phyloP scores from a whole-genome alignment of 2,797 vertebrate species.

The Allobates femoralis region DNA sequence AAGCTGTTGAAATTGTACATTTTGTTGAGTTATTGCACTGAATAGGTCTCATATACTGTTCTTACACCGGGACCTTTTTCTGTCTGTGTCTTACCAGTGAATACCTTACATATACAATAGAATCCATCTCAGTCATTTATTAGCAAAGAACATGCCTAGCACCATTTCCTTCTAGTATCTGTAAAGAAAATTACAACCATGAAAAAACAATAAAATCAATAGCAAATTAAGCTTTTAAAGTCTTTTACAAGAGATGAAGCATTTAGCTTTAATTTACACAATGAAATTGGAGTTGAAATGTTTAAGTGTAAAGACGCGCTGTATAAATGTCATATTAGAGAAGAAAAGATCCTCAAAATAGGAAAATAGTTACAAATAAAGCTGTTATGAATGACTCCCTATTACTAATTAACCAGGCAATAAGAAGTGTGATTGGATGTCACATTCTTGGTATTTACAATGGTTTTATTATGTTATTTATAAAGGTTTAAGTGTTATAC shows the following conservation, averaged over 20 bases:
- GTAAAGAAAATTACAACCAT: slow-evolving; percentile 17
- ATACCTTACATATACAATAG: background rate
- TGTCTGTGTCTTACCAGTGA: too few species aligned
- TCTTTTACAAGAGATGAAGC: slow-evolving; percentile 13
- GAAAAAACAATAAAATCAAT: slow-evolving; percentile 36
- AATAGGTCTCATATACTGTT: too few species aligned
- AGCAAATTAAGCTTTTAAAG: slow-evolving; percentile 32
- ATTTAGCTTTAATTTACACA: slow-evolving; percentile 13
- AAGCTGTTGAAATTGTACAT: too few species aligned
- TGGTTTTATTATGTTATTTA: slow-evolving; percentile 12
- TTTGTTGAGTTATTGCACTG: too few species aligned
- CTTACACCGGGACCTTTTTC: too few species aligned
- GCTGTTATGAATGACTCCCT: background rate
- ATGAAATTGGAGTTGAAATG: background rate
- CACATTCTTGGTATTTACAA: background rate
- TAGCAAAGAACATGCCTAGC: background rate
- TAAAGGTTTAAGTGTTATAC: slow-evolving; percentile 5
- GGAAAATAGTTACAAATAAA: slow-evolving; percentile 33
- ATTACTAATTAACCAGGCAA: slow-evolving; percentile 9
- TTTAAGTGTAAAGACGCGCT: background rate
- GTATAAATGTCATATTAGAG: slow-evolving; percentile 8
- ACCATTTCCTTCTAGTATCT: background rate
- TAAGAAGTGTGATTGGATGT: background rate
- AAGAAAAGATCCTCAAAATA: background rate
- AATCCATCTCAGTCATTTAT: background rate